These are phyloP conservation scores for Leucozona laternaria DNA, from an alignment of 2,888 invertebrate species.

Conservation along the genomic window DNA sequence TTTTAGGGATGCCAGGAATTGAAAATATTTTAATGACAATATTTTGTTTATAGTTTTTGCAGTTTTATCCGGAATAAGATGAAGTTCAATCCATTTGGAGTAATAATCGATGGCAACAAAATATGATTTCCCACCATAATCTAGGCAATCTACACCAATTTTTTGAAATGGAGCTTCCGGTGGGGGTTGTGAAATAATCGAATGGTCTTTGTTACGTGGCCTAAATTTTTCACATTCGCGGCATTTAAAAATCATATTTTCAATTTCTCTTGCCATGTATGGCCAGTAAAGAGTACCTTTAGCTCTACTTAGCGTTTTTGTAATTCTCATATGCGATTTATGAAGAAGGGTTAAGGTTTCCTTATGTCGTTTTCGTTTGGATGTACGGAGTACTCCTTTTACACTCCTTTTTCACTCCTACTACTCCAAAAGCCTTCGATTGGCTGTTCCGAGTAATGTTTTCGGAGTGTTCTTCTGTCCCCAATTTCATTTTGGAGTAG, in stretches of 20 bases:
- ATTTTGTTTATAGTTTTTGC: neutral
- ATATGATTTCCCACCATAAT: conserved; percentile 17
- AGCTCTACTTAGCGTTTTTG: conserved; percentile 36
- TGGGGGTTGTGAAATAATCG: conserved; percentile 7
- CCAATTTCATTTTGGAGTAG: too few species aligned
- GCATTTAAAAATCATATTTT: conserved; percentile 30
- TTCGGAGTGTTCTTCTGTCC: too few species aligned
- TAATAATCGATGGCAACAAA: conserved; percentile 16
- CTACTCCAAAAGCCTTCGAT: too few species aligned
- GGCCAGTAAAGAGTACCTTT: conserved; percentile 32
- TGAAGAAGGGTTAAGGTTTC: conserved; percentile 30
- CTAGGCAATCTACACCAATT: conserved; percentile 43
- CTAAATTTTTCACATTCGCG: conserved; percentile 34
- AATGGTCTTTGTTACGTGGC: conserved; percentile 35
- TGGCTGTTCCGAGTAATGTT: too few species aligned
- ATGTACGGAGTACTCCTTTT: too few species aligned
- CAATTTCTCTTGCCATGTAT: conserved; percentile 19
- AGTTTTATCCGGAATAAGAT: neutral
- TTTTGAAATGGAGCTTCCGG: conserved; percentile 25
- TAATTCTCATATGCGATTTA: conserved; percentile 46
- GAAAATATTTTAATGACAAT: conserved; percentile 4
- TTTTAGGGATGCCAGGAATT: neutral
- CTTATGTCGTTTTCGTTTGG: neutral
- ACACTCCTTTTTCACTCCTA: too few species aligned
- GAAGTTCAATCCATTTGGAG: conserved; percentile 44